A percentile compares a stretch with the other conserved stretches of the same genome.
Conservation (phyloP, 2,888 invertebrate genomes). For the Noctua pronuba region DNA sequence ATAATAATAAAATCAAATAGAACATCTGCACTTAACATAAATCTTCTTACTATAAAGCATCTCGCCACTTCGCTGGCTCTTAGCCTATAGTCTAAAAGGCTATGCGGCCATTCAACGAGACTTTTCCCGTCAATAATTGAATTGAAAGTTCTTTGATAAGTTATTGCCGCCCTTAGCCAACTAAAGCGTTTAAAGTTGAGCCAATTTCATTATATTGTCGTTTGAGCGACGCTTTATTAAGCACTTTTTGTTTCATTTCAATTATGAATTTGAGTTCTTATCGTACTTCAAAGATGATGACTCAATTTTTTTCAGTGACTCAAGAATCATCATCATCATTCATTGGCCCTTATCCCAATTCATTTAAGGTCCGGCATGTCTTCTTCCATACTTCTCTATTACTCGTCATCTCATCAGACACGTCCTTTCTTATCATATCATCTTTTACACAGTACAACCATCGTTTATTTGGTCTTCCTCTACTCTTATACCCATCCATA, state of each 20-base stretch:
- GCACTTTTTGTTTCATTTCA: slow-evolving; percentile 45
- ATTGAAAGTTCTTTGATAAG: slow-evolving; percentile 52
- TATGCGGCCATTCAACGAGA: slow-evolving; percentile 33
- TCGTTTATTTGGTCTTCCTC: too few relatives aligned
- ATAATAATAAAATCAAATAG: slow-evolving; percentile 26
- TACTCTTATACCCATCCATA: too few relatives aligned
- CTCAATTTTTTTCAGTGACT: not conserved
- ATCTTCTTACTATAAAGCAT: slow-evolving; percentile 33
- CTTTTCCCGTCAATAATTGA: slow-evolving; percentile 49
- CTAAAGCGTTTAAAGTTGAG: slow-evolving; percentile 41
- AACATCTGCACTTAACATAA: slow-evolving; percentile 32
- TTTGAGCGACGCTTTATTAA: slow-evolving; percentile 43
- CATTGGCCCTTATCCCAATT: too few relatives aligned
- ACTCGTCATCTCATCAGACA: too few relatives aligned
- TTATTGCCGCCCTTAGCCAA: slow-evolving; percentile 30
- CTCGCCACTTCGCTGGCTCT: slow-evolving; percentile 18
- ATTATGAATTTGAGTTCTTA: slow-evolving; percentile 39
- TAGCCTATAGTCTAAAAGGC: slow-evolving; percentile 30
- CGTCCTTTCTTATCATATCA: too few relatives aligned
- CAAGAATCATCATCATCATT: not conserved
- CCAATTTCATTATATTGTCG: slow-evolving; percentile 50
- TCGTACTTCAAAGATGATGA: not conserved
- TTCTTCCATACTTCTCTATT: too few relatives aligned
- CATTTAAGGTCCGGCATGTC: too few relatives aligned
- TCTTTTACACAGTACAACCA: too few relatives aligned